These are phyloP conservation scores for Flabesymbios commensalis DNA, from an alignment of 2,888 invertebrate species.

Conservation along the genomic window DNA sequence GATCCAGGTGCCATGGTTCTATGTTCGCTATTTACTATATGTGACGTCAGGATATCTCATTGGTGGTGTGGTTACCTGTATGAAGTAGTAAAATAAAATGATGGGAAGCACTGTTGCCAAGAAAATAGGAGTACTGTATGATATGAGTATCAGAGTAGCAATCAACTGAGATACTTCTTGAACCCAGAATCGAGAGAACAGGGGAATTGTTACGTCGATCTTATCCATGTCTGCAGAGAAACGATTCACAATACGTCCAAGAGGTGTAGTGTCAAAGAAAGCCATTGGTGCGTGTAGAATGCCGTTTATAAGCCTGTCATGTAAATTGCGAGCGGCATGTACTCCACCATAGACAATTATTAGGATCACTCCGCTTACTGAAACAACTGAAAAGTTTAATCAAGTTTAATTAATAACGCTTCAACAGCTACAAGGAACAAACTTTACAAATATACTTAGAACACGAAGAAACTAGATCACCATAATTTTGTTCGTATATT, in stretches of 20 bases:
- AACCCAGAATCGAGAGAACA: conserved; percentile 39
- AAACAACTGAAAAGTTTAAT: too few species aligned
- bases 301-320: conserved; percentile 18
- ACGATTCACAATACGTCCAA: conserved; percentile 48
- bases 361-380: too few species aligned
- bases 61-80: conserved; percentile 51
- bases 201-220: conserved; percentile 39
- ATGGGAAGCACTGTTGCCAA: conserved; percentile 48
- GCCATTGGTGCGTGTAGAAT: conserved; percentile 49
- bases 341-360: conserved; percentile 25
- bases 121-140: conserved; percentile 47
- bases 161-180: conserved; percentile 38
- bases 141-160: conserved; percentile 46
- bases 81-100: conserved; percentile 45
- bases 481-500: too few species aligned
- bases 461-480: too few species aligned
- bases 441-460: too few species aligned
- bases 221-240: conserved; percentile 51
- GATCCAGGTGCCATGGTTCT: too few species aligned
- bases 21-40: too few species aligned
- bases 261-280: conserved; percentile 52
- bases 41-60: too few species aligned
- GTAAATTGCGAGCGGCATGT: conserved; percentile 21
- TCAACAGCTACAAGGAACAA: too few species aligned
- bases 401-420: too few species aligned